Evolutionary conservation across 2,113 vertebrate genomes (phyloP).

Genomic region (Ammodytes marinus): DNA sequence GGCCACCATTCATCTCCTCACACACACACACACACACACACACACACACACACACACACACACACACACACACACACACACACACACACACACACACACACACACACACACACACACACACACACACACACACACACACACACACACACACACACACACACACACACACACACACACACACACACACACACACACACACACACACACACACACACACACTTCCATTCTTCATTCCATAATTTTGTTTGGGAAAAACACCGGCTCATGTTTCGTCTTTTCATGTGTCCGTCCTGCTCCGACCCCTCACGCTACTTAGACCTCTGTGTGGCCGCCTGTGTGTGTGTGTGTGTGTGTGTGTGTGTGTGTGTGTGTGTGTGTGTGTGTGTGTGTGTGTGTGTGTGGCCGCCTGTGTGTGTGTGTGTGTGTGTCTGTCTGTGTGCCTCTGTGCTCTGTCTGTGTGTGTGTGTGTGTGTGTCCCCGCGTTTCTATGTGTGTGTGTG

Average conservation of each 20-base stretch:
- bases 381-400: too few species aligned
- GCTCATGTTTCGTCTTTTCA: slow-evolving; percentile 80
- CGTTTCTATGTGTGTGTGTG: too few species aligned
- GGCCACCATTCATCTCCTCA: too few species aligned
- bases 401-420: too few species aligned
- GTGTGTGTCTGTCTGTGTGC: too few species aligned
- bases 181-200: slow-evolving; percentile 28
- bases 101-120: slow-evolving; percentile 10
- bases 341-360: too few species aligned
- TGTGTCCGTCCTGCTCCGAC: slow-evolving; percentile 53
- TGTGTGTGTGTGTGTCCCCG: too few species aligned
- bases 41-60: slow-evolving; percentile 43
- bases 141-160: slow-evolving; percentile 43
- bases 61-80: slow-evolving; percentile 17
- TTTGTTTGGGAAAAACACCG: slow-evolving; percentile 81
- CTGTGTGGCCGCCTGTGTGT: slow-evolving; percentile 46
- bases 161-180: slow-evolving; percentile 17
- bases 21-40: slow-evolving; percentile 40
- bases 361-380: too few species aligned
- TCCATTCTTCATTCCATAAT: slow-evolving; percentile 65
- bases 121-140: slow-evolving; percentile 40
- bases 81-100: slow-evolving; percentile 28
- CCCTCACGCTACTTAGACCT: slow-evolving; percentile 51
- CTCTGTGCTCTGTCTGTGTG: too few species aligned
- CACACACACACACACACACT: slow-evolving; percentile 23